These are phyloP conservation scores for Neomicropteryx cornuta DNA, from an alignment of 1,140 invertebrate species.

Conservation along the genomic window DNA sequence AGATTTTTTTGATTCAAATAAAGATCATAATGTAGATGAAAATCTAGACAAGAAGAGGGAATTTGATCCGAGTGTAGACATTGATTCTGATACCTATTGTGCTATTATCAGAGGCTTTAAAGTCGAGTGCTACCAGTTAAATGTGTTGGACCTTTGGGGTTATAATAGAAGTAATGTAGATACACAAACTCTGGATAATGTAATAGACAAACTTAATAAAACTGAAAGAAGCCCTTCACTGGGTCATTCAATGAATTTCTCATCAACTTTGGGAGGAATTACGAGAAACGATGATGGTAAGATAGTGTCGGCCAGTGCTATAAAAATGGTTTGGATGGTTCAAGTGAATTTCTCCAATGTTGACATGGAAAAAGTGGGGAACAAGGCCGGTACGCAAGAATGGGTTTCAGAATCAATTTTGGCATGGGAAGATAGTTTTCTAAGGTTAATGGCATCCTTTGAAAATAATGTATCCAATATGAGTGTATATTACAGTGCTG, in stretches of 20 bases:
- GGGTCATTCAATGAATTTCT: conserved; percentile 54
- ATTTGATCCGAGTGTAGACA: conserved; percentile 42
- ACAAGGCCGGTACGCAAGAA: conserved; percentile 59
- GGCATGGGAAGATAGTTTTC: conserved; percentile 54
- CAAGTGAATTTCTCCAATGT: conserved; percentile 55
- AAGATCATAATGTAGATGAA: conserved; percentile 18
- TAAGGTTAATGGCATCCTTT: conserved; percentile 37
- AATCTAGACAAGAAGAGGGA: conserved; percentile 18
- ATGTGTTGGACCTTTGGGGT: conserved; percentile 61
- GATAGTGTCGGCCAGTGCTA: conserved; percentile 49
- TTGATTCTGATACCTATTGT: conserved; percentile 44
- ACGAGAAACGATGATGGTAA: conserved; percentile 42
- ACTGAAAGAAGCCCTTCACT: conserved; percentile 47
- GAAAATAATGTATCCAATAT: conserved; percentile 24
- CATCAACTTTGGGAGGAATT: conserved; percentile 50
- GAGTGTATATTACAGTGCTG: conserved; percentile 49
- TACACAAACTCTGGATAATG: conserved; percentile 46
- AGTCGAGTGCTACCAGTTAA: conserved; percentile 47
- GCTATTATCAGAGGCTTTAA: conserved; percentile 42
- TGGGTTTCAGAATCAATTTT: conserved; percentile 53
- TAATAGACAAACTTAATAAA: conserved; percentile 48
- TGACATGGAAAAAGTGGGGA: conserved; percentile 51
- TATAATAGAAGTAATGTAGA: conserved; percentile 43
- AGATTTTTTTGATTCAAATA: conserved; percentile 11
- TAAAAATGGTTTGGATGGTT: conserved; percentile 51